A percentile compares a stretch with the other conserved stretches of the same genome.
Evolutionary conservation across 2,888 invertebrate species (phyloP).

Genomic region (Chalcis sispes): DNA sequence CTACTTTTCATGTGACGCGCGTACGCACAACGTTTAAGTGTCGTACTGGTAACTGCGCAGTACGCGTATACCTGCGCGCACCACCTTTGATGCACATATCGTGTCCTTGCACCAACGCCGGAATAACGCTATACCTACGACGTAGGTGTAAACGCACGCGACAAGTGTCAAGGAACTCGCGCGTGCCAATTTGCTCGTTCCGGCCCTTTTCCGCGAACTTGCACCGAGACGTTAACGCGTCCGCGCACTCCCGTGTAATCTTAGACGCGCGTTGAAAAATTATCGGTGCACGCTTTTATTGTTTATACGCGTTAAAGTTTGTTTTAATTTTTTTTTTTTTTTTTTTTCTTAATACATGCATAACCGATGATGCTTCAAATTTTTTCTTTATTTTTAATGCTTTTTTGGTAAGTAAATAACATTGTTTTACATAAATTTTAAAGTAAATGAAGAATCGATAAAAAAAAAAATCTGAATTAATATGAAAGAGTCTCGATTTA

Average conservation of each 20-base stretch:
- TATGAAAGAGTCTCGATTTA: too few relatives aligned
- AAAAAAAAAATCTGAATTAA: too few relatives aligned
- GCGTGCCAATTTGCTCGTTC: conserved; percentile 4
- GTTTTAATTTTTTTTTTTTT: not conserved
- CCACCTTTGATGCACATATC: conserved; percentile 2
- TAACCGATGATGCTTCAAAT: not conserved
- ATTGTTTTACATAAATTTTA: too few relatives aligned
- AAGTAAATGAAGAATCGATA: too few relatives aligned
- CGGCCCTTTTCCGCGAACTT: conserved; percentile 1
- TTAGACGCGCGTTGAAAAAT: conserved; percentile 12
- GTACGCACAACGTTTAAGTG: too few relatives aligned
- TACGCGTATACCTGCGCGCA: too few relatives aligned
- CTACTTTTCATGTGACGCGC: too few relatives aligned
- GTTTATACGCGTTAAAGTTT: not conserved
- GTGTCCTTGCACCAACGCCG: conserved; percentile 19
- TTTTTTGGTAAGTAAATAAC: not conserved
- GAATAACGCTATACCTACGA: not conserved
- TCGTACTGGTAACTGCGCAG: not conserved
- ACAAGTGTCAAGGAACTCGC: conserved; percentile 33
- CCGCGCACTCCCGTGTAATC: conserved; percentile 16
- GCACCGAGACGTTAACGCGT: too few relatives aligned
- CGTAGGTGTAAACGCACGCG: not conserved
- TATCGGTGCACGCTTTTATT: not conserved
- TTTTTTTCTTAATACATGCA: too few relatives aligned
- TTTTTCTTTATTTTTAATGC: not conserved